A percentile compares a stretch with the other conserved stretches of the same genome.
phyloP scores from a whole-genome alignment of 2,888 invertebrate species.

The Apamea anceps region DNA sequence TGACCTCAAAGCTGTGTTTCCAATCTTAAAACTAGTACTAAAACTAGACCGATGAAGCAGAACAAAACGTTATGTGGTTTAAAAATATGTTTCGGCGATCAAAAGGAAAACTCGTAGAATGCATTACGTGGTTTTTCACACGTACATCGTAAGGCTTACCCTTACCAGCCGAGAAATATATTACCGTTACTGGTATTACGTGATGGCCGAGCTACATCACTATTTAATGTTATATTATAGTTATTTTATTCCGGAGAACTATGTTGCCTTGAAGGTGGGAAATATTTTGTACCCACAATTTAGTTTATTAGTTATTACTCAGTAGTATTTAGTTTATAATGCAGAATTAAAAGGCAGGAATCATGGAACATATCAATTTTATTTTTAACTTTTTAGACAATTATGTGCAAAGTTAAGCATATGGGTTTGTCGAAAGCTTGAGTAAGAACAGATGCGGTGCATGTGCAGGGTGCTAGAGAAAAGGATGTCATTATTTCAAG shows the following conservation, averaged over 20 bases:
- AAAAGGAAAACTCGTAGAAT: slow-evolving; percentile 35
- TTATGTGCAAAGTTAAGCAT: not conserved
- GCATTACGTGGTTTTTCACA: slow-evolving; percentile 46
- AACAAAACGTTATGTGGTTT: slow-evolving; percentile 12
- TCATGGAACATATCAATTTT: not conserved
- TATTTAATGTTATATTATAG: slow-evolving; percentile 51
- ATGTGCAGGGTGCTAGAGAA: slow-evolving; percentile 21
- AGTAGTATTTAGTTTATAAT: too few relatives aligned
- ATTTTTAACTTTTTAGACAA: not conserved
- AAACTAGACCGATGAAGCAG: slow-evolving; percentile 1
- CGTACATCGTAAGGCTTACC: slow-evolving; percentile 51
- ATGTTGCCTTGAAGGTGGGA: not conserved
- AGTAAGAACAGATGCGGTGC: slow-evolving; percentile 1
- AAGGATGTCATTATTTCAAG: slow-evolving; percentile 43
- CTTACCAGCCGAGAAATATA: slow-evolving; percentile 47
- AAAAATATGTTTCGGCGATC: slow-evolving; percentile 36
- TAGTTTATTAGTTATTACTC: not conserved
- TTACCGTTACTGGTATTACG: slow-evolving; percentile 54
- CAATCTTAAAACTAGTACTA: not conserved
- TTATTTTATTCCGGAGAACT: slow-evolving; percentile 38
- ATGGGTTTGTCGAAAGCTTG: not conserved
- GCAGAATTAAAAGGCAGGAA: not conserved
- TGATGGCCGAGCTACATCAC: slow-evolving; percentile 55
- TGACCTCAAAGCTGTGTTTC: not conserved
- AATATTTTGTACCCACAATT: slow-evolving; percentile 15